Evolutionary conservation across 2,113 vertebrate species (phyloP).

Genomic region (Chaenogobius annularis): DNA sequence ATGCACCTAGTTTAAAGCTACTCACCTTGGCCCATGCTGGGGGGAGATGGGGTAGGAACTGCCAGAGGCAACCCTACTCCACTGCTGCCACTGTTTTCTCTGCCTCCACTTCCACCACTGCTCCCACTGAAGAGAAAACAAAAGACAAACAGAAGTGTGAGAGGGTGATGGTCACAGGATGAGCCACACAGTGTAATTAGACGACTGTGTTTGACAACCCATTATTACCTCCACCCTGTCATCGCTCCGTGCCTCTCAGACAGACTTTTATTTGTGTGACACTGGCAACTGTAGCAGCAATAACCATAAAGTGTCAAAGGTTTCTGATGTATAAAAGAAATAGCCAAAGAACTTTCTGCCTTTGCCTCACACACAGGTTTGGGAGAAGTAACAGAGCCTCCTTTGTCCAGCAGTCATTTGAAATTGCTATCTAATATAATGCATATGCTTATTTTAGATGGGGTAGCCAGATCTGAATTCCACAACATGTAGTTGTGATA

Average conservation of each 20-base stretch:
- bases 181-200: conserved; percentile 25
- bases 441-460: not conserved
- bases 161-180: conserved; percentile 15
- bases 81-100: conserved; percentile 94
- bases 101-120: conserved; percentile 93
- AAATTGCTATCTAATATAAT: not conserved
- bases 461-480: not conserved
- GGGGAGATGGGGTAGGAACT: conserved; percentile 95
- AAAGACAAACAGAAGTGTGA: not conserved
- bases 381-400: no score
- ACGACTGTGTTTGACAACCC: conserved; percentile 36
- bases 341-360: no score
- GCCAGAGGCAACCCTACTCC: conserved; percentile 92
- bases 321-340: not conserved
- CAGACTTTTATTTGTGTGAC: conserved; percentile 6
- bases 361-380: no score
- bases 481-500: not conserved
- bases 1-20: not conserved
- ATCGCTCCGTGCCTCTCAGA: conserved; percentile 22
- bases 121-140: conserved; percentile 81
- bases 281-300: not conserved
- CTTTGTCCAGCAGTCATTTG: not conserved
- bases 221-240: conserved; percentile 34
- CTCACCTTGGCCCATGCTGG: conserved; percentile 90
- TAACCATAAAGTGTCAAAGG: conserved; percentile 2